These are phyloP conservation scores for Stercorarius parasiticus DNA, from an alignment of 2,113 vertebrate species.

Conservation along the genomic window DNA sequence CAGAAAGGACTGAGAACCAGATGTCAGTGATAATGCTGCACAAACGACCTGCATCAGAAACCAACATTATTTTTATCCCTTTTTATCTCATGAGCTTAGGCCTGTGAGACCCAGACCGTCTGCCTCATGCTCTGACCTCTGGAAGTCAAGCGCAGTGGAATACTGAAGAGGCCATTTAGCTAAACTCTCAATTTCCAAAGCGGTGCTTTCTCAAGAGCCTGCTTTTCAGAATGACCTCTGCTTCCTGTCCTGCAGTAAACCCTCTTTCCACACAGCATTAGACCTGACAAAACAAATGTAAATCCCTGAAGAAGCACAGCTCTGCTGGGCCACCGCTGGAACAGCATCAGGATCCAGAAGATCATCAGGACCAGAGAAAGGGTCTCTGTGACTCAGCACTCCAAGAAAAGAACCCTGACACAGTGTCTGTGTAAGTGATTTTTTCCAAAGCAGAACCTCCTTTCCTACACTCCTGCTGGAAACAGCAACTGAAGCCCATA, in stretches of 20 bases:
- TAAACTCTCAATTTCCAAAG: not conserved
- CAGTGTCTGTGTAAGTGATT: not conserved
- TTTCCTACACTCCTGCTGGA: not conserved
- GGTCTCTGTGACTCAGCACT: not conserved
- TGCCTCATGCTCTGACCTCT: not conserved
- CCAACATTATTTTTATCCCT: not conserved
- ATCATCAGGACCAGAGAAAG: not conserved
- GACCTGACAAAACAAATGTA: not conserved
- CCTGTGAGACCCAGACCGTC: not conserved
- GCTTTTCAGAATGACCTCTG: not conserved
- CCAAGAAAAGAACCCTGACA: not conserved
- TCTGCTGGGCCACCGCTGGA: not conserved
- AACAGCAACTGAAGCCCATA: not conserved
- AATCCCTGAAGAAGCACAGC: not conserved
- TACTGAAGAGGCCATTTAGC: not conserved
- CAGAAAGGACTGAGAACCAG: not conserved
- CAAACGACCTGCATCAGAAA: not conserved
- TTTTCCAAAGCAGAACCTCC: not conserved
- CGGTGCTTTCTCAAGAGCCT: rapidly evolving
- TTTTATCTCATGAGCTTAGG: not conserved
- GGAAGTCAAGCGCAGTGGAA: not conserved
- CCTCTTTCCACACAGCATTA: not conserved
- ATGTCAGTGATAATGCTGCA: not conserved
- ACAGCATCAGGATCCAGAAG: not conserved
- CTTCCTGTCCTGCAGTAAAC: not conserved